Percentiles rank a stretch among this genome's conserved stretches.
phyloP scores from a whole-genome alignment of 2,888 invertebrate species.

The Ophioninae sp. region DNA sequence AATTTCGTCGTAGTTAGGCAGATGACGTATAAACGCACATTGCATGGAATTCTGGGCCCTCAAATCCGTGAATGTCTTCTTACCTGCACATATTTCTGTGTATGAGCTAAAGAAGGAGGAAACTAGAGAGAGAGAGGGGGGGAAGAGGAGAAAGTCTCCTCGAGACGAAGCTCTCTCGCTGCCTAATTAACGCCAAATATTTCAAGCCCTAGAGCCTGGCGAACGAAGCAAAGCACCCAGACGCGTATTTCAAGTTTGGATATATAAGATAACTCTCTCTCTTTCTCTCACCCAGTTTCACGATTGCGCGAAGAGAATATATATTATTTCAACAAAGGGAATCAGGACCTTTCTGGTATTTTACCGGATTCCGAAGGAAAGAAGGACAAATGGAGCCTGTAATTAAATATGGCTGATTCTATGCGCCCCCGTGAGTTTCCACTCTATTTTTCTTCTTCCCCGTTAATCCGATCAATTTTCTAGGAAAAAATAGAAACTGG shows the following conservation, averaged over 20 bases:
- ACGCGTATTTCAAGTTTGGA: slow-evolving; percentile 30
- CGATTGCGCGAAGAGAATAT: slow-evolving; percentile 43
- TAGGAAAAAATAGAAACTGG: not conserved
- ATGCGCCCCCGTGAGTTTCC: not conserved
- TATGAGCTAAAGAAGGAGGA: slow-evolving; percentile 5
- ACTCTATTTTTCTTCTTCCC: not conserved
- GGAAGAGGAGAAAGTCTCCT: slow-evolving; percentile 10
- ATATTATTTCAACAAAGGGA: slow-evolving; percentile 50
- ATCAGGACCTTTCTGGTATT: slow-evolving; percentile 4
- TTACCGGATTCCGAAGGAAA: slow-evolving; percentile 5
- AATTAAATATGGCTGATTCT: slow-evolving; percentile 15
- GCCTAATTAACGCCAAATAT: slow-evolving; percentile 67
- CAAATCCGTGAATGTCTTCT: not conserved
- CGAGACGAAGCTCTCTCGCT: slow-evolving; percentile 46
- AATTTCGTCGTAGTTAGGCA: slow-evolving; percentile 62
- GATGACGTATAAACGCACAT: slow-evolving; percentile 48
- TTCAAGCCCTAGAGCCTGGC: slow-evolving; percentile 56
- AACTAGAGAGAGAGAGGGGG: not conserved
- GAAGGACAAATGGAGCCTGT: slow-evolving; percentile 26
- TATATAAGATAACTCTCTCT: slow-evolving; percentile 24
- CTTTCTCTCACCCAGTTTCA: slow-evolving; percentile 52
- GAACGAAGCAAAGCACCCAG: slow-evolving; percentile 32
- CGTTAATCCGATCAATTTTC: slow-evolving; percentile 12
- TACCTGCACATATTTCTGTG: not conserved
- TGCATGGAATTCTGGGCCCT: slow-evolving; percentile 19